Evolutionary conservation across 2,888 invertebrate genomes (phyloP).

Genomic region (Metopia argyrocephala): DNA sequence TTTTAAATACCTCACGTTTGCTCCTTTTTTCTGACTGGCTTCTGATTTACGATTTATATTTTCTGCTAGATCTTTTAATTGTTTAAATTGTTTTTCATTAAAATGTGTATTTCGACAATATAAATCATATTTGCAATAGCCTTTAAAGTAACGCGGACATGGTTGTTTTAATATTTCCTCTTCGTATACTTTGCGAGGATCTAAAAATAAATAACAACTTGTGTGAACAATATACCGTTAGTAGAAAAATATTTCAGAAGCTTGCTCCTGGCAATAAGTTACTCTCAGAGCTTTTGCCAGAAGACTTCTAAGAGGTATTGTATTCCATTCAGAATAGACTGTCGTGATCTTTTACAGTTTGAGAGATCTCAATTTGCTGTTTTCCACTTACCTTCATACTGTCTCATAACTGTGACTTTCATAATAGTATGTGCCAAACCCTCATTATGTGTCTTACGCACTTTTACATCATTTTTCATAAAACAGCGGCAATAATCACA

Average conservation of each 20-base stretch:
- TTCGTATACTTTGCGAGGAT: conserved; percentile 68
- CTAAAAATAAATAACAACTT: conserved; percentile 56
- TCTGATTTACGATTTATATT: conserved; percentile 31
- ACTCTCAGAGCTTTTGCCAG: too few species aligned
- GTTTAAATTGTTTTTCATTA: conserved; percentile 68
- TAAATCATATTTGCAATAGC: conserved; percentile 73
- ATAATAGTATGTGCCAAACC: conserved; percentile 75
- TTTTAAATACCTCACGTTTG: neutral
- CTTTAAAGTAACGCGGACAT: conserved; percentile 70
- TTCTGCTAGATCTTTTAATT: conserved; percentile 67
- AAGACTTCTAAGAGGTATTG: too few species aligned
- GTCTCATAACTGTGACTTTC: conserved; percentile 71
- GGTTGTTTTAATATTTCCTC: conserved; percentile 69
- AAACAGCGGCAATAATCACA: conserved; percentile 77
- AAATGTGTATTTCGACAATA: conserved; percentile 75
- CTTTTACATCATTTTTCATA: conserved; percentile 76
- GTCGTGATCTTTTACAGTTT: too few species aligned
- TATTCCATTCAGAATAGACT: too few species aligned
- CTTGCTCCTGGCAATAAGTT: too few species aligned
- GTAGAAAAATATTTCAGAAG: too few species aligned
- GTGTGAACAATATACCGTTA: too few species aligned
- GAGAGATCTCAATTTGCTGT: too few species aligned
- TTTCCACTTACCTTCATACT: conserved; percentile 67
- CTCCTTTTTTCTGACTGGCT: conserved; percentile 1
- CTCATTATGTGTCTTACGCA: conserved; percentile 74